These are phyloP conservation scores for pig (Sus scrofa) DNA, from an alignment of 2,113 vertebrate species.

Conservation along the genomic window T2T-Sscrofa CM000829.6:47167501-47168000, in stretches of 20 bases:
- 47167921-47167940: conserved; percentile 72
- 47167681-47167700: background rate
- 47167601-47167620: conserved; percentile 9
- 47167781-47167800: background rate
- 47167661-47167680: background rate
- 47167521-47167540: conserved; percentile 71
- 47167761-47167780: conserved; percentile 54
- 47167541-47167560: conserved; percentile 73
- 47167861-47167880: conserved; percentile 43
- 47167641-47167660: conserved; percentile 22
- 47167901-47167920: background rate
- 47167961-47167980: conserved; percentile 1
- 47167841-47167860: conserved; percentile 52
- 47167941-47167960: conserved; percentile 58
- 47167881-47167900: conserved; percentile 25
- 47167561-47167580: conserved; percentile 57
- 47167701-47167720: background rate
- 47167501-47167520: conserved; percentile 53
- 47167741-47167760: conserved; percentile 57
- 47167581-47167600: conserved; percentile 43
- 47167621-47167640: conserved; percentile 44
- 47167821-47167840: background rate
- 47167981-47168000: background rate
- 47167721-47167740: conserved; percentile 4
- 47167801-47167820: conserved; percentile 47